phyloP scores from a whole-genome alignment of 2,797 vertebrate genomes.

The Hozukius guyotensis region DNA sequence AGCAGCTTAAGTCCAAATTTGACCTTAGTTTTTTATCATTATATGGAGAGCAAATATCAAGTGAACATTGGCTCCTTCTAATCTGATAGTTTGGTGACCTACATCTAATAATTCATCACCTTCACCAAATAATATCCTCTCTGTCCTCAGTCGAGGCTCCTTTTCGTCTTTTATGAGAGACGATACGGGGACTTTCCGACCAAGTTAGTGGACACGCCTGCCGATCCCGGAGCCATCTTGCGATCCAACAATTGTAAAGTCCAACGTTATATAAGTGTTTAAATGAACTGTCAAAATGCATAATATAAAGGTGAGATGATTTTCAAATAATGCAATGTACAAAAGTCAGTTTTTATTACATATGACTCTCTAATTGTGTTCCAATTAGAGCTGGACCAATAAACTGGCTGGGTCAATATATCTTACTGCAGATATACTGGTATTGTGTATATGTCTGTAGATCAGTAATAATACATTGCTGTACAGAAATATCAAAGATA shows the following conservation, averaged over 20 bases:
- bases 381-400: no score
- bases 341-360: background rate
- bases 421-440: background rate
- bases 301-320: background rate
- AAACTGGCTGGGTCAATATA: background rate
- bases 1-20: slow-evolving; percentile 46
- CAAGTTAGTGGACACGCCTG: background rate
- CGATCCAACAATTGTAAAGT: no score
- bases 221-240: background rate
- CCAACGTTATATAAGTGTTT: no score
- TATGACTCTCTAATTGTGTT: no score
- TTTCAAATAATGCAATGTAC: background rate
- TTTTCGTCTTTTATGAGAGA: slow-evolving; percentile 9
- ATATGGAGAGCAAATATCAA: slow-evolving; percentile 54
- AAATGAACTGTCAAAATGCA: rapidly evolving
- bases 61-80: slow-evolving; percentile 41
- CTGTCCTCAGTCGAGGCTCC: slow-evolving; percentile 16
- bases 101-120: slow-evolving; percentile 55
- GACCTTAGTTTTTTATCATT: slow-evolving; percentile 55
- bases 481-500: background rate
- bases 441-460: background rate
- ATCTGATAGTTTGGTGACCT: slow-evolving; percentile 57
- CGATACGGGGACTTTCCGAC: background rate
- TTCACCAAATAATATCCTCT: slow-evolving; percentile 65
- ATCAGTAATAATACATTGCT: background rate